Percentiles rank a stretch among this genome's conserved stretches.
Evolutionary conservation across 2,113 vertebrate species (phyloP).

Genomic region (Cariama cristata): DNA sequence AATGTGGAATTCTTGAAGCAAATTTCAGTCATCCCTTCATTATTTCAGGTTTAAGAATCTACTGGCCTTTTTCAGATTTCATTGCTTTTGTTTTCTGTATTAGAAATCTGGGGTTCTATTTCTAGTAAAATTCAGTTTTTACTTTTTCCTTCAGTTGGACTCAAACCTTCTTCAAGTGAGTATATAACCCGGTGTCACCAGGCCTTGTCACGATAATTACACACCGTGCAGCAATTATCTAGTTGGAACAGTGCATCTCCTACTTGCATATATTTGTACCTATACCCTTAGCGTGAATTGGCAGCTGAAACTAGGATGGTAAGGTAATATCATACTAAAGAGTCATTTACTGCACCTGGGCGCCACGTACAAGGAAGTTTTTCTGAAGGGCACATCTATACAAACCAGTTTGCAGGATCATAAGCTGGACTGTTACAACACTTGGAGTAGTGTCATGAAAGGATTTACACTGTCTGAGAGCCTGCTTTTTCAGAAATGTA

Average conservation of each 20-base stretch:
- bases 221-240: rapidly evolving
- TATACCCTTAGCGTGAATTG: not conserved
- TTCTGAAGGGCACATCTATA: not conserved
- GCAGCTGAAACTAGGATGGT: not conserved
- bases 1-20: not conserved
- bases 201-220: not conserved
- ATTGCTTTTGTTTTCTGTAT: not conserved
- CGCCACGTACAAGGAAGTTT: not conserved
- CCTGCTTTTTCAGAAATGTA: not conserved
- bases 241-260: not conserved
- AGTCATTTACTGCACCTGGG: not conserved
- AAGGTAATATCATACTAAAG: not conserved
- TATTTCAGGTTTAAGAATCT: not conserved
- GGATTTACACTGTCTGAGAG: not conserved
- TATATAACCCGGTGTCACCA: not conserved
- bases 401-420: not conserved
- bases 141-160: not conserved
- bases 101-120: not conserved
- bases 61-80: not conserved
- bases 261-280: not conserved
- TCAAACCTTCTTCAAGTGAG: not conserved
- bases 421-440: not conserved
- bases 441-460: not conserved
- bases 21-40: not conserved
- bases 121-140: not conserved